A percentile compares a stretch with the other conserved stretches of the same genome.
Conservation (phyloP, 2,113 vertebrate genomes). For the Onychostruthus taczanowskii region DNA sequence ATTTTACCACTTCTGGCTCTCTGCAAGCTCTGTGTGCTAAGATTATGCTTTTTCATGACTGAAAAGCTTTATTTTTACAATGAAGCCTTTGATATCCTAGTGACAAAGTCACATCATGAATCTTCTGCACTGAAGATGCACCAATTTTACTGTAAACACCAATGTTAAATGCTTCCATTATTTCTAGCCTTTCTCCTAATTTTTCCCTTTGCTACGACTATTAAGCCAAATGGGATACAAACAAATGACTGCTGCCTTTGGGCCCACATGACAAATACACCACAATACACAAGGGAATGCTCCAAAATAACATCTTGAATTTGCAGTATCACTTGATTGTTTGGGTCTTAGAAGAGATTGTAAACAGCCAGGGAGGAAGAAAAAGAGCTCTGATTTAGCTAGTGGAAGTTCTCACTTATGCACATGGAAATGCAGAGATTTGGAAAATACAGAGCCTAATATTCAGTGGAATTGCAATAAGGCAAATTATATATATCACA, state of each 20-base stretch:
- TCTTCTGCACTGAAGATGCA: neutral
- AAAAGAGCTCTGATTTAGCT: slow-evolving; percentile 42
- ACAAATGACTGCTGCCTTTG: slow-evolving; percentile 16
- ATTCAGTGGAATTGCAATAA: slow-evolving; percentile 41
- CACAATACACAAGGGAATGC: slow-evolving; percentile 15
- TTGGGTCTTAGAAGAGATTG: slow-evolving; percentile 24
- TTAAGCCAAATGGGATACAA: neutral
- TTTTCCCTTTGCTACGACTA: neutral
- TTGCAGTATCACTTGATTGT: neutral
- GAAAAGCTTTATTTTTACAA: neutral
- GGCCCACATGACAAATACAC: slow-evolving; percentile 11
- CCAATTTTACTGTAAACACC: neutral
- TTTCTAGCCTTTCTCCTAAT: neutral
- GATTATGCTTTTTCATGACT: neutral
- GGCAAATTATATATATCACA: slow-evolving; percentile 14
- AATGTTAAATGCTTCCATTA: neutral
- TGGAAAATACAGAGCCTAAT: slow-evolving; percentile 61
- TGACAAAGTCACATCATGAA: neutral
- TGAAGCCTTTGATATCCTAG: neutral
- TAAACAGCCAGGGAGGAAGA: slow-evolving; percentile 9
- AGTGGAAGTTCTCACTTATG: slow-evolving; percentile 51
- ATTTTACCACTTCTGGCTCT: neutral
- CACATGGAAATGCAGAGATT: slow-evolving; percentile 57
- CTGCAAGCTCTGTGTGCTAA: neutral
- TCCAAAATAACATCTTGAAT: slow-evolving; percentile 40